A percentile compares a stretch with the other conserved stretches of the same genome.
phyloP scores from a whole-genome alignment of 2,888 invertebrate genomes.

The Aporophyla lueneburgensis region DNA sequence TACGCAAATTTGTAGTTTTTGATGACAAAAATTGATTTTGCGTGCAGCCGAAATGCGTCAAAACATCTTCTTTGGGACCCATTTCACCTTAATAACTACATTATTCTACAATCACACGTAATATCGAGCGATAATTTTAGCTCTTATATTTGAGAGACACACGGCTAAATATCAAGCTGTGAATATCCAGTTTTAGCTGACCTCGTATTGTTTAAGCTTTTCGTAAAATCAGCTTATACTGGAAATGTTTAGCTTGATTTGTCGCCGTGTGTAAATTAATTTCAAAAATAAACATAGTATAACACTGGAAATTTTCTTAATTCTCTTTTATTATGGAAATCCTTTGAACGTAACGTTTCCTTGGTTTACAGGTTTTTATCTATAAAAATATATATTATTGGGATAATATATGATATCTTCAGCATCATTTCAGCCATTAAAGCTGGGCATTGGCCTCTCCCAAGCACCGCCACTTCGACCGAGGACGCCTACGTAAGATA shows the following conservation, averaged over 20 bases:
- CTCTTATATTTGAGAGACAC: slow-evolving; percentile 6
- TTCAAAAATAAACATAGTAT: background rate
- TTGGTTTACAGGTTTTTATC: background rate
- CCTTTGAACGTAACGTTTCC: background rate
- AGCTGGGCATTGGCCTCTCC: background rate
- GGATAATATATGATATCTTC: background rate
- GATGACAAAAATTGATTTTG: too few species aligned
- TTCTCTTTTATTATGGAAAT: background rate
- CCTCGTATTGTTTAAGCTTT: too few species aligned
- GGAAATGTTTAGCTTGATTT: too few species aligned
- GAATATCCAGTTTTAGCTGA: too few species aligned
- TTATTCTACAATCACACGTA: slow-evolving; percentile 8
- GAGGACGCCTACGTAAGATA: too few species aligned
- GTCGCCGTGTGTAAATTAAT: background rate
- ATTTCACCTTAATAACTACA: slow-evolving; percentile 4
- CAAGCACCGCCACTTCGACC: background rate
- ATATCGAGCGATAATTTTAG: background rate
- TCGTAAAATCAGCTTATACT: too few species aligned
- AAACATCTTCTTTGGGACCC: too few species aligned
- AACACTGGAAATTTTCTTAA: background rate
- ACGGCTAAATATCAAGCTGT: too few species aligned
- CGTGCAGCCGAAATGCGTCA: too few species aligned
- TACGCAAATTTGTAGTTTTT: too few species aligned
- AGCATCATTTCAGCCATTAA: background rate
- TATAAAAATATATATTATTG: background rate